A percentile compares a stretch with the other conserved stretches of the same genome.
These are phyloP conservation scores for Cosmorhoe ocellata DNA, from an alignment of 2,888 invertebrate species.

Conservation along the genomic window DNA sequence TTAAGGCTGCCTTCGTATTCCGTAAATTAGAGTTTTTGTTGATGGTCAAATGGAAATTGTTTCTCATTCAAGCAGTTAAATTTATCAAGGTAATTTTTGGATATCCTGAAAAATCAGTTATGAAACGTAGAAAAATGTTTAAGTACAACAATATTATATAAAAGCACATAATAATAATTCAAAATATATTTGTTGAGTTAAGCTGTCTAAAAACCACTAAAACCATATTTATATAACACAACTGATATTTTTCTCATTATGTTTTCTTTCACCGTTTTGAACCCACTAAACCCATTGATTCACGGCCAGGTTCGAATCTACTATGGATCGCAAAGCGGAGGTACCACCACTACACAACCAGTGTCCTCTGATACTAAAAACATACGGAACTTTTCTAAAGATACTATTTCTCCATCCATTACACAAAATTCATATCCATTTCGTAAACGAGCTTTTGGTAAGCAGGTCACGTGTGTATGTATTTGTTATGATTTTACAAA, in stretches of 20 bases:
- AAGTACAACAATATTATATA: too few species aligned
- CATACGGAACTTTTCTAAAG: constrained; percentile 1
- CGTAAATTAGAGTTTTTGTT: constrained; percentile 17
- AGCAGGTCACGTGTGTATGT: constrained; percentile 38
- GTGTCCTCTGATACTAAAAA: background rate
- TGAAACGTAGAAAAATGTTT: too few species aligned
- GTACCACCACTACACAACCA: too few species aligned
- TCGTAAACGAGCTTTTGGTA: constrained; percentile 24
- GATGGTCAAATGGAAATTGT: constrained; percentile 15
- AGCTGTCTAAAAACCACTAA: background rate
- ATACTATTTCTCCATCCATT: constrained; percentile 19
- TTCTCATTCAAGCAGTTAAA: constrained; percentile 3
- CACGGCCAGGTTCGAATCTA: too few species aligned
- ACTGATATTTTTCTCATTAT: too few species aligned
- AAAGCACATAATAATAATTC: too few species aligned
- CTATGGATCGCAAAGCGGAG: too few species aligned
- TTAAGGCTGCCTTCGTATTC: constrained; percentile 16
- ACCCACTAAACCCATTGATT: too few species aligned
- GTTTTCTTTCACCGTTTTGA: too few species aligned
- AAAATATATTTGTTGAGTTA: too few species aligned
- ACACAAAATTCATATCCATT: constrained; percentile 25
- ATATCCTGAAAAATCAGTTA: too few species aligned
- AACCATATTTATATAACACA: background rate
- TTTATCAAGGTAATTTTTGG: background rate
- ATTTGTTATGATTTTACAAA: constrained; percentile 50